Percentiles rank a stretch among this genome's conserved stretches.
Evolutionary conservation across 2,113 vertebrate species (phyloP).

Genomic region (Aegotheles bennettii): DNA sequence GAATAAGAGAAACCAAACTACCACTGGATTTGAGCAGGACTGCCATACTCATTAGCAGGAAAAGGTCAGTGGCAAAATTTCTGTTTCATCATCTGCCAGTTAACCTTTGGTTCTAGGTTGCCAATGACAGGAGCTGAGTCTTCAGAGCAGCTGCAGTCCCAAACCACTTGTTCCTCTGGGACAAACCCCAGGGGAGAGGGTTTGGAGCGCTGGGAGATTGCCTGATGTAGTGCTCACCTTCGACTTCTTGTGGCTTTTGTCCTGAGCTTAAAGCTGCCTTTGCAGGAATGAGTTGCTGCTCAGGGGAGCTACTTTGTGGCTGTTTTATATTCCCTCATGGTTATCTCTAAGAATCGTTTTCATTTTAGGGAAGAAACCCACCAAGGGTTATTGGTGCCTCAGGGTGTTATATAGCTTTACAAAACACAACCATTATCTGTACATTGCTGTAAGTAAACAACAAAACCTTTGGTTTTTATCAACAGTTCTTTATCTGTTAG

Average conservation of each 20-base stretch:
- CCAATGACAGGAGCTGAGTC: background rate
- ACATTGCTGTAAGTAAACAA: background rate
- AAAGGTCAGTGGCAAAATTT: conserved; percentile 20
- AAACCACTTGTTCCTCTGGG: rapidly evolving
- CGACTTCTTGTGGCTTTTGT: background rate
- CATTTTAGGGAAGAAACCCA: background rate
- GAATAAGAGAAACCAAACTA: background rate
- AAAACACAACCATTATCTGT: background rate
- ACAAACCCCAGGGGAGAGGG: rapidly evolving
- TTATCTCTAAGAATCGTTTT: background rate
- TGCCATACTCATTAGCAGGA: background rate
- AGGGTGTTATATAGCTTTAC: background rate
- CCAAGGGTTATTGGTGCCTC: too few species aligned
- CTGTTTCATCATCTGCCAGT: background rate
- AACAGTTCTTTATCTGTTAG: background rate
- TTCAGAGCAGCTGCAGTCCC: background rate
- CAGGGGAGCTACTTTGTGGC: rapidly evolving
- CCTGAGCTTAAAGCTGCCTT: background rate
- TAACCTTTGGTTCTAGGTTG: background rate
- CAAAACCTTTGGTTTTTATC: background rate
- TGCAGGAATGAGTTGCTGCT: rapidly evolving
- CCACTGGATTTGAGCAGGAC: background rate
- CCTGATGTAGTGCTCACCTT: rapidly evolving
- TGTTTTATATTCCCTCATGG: background rate
- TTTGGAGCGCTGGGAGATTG: background rate